Evolutionary conservation across 2,113 vertebrate species (phyloP).

Genomic region (Oncorhynchus clarkii): DNA sequence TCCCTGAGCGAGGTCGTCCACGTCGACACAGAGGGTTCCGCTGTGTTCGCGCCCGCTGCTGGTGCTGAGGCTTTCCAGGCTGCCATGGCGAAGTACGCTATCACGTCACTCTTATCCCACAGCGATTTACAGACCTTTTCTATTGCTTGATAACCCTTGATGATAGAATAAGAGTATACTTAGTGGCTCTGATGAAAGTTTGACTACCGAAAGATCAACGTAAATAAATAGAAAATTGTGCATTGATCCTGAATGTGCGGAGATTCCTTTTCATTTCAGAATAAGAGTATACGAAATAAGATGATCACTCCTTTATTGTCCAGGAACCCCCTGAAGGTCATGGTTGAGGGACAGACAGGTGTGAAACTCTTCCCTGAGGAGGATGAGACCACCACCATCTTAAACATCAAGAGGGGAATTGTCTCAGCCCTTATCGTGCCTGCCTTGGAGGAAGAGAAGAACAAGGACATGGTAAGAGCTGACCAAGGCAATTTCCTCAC

Average conservation of each 20-base stretch:
- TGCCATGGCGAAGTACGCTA: constrained; percentile 83
- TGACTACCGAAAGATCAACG: too few species aligned
- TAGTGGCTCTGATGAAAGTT: too few species aligned
- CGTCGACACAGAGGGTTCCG: constrained; percentile 61
- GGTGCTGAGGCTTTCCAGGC: constrained; percentile 76
- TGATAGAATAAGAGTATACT: neutral
- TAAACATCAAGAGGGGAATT: constrained; percentile 93
- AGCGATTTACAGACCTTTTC: constrained; percentile 5
- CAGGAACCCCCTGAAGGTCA: constrained; percentile 81
- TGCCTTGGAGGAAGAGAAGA: constrained; percentile 66
- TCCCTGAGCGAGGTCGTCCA: constrained; percentile 77
- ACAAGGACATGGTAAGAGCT: constrained; percentile 59
- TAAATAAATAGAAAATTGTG: too few species aligned
- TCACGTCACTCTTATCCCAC: neutral
- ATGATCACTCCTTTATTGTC: neutral
- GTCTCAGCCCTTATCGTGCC: constrained; percentile 85
- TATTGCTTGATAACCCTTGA: neutral
- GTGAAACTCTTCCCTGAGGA: constrained; percentile 79
- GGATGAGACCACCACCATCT: constrained; percentile 77
- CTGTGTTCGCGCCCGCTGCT: constrained; percentile 71
- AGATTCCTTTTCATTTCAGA: neutral
- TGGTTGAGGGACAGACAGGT: constrained; percentile 59
- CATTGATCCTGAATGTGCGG: too few species aligned
- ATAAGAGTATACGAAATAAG: neutral
- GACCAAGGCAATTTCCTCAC: neutral